Conservation (phyloP, 35 echinoderm and acorn worm species). For the Acanthaster planci region DNA sequence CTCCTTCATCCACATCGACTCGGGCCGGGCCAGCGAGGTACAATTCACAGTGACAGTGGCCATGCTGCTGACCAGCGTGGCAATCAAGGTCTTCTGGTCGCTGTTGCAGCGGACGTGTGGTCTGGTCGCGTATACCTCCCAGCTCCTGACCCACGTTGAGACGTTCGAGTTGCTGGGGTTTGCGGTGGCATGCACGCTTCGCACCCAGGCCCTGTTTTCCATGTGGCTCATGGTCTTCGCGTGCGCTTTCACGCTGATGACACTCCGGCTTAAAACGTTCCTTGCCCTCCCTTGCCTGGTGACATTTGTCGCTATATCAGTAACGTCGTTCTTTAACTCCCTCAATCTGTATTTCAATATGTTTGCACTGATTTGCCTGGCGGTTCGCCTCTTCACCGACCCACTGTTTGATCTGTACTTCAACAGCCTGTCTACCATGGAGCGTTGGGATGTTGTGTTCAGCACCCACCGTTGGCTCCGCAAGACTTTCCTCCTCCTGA, state of each 20-base stretch:
- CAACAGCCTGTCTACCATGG: conserved; percentile 69
- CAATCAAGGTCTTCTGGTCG: conserved; percentile 70
- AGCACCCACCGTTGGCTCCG: conserved; percentile 45
- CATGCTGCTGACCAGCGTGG: conserved; percentile 66
- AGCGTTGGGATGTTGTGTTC: conserved; percentile 82
- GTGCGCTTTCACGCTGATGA: conserved; percentile 64
- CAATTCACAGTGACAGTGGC: conserved; percentile 58
- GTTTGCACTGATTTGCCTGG: conserved; percentile 73
- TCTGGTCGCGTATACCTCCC: conserved; percentile 53
- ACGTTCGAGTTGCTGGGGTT: conserved; percentile 85
- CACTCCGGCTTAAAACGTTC: conserved; percentile 69
- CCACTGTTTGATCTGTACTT: conserved; percentile 76
- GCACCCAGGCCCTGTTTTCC: conserved; percentile 44
- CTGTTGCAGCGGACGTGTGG: conserved; percentile 60
- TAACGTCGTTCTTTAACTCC: conserved; percentile 77
- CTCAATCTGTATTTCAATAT: conserved; percentile 52
- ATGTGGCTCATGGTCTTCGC: conserved; percentile 81
- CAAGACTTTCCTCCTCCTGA: conserved; percentile 59
- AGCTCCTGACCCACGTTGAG: conserved; percentile 70
- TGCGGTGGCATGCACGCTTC: conserved; percentile 75
- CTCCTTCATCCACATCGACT: conserved; percentile 54
- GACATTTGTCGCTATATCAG: conserved; percentile 53
- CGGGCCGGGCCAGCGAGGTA: conserved; percentile 6
- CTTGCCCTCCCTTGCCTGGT: conserved; percentile 70
- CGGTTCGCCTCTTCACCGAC: conserved; percentile 63